Percentiles rank a stretch among this genome's conserved stretches.
Evolutionary conservation across 2,888 invertebrate species (phyloP).

Genomic region (Unio delphinus): DNA sequence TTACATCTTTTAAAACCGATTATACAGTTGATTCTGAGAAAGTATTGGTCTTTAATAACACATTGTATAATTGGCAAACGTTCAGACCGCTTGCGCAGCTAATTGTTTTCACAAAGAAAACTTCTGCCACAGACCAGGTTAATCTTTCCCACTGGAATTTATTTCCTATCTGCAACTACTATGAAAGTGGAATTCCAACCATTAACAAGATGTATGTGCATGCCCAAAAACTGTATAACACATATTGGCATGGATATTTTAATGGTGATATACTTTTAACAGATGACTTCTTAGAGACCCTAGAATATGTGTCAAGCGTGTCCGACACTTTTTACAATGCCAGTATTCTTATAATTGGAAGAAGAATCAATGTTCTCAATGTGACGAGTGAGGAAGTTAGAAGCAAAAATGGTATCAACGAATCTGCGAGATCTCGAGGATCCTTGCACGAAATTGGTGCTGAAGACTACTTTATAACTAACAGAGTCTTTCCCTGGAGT

Average conservation of each 20-base stretch:
- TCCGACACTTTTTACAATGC: background rate
- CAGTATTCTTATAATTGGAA: conserved; percentile 31
- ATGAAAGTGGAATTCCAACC: conserved; percentile 21
- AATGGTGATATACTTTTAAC: conserved; percentile 40
- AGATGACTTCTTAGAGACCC: conserved; percentile 21
- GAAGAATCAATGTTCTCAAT: conserved; percentile 32
- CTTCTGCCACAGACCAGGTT: conserved; percentile 8
- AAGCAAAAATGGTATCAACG: conserved; percentile 9
- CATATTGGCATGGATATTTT: conserved; percentile 33
- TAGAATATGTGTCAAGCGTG: conserved; percentile 2
- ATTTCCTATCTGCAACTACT: conserved; percentile 7
- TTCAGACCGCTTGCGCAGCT: conserved; percentile 33
- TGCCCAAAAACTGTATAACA: conserved; percentile 26
- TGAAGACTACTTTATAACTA: conserved; percentile 38
- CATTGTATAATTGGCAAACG: conserved; percentile 40
- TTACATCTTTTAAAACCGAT: conserved; percentile 32
- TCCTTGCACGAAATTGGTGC: conserved; percentile 20
- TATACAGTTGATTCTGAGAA: conserved; percentile 28
- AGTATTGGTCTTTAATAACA: conserved; percentile 35
- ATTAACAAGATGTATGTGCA: conserved; percentile 30
- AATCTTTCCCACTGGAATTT: conserved; percentile 34
- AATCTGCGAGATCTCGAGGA: conserved; percentile 8
- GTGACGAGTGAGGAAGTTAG: conserved; percentile 17
- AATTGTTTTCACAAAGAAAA: conserved; percentile 41
- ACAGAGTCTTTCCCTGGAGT: conserved; percentile 31